phyloP scores from a whole-genome alignment of 2,888 invertebrate genomes.

The Fragum sueziense region DNA sequence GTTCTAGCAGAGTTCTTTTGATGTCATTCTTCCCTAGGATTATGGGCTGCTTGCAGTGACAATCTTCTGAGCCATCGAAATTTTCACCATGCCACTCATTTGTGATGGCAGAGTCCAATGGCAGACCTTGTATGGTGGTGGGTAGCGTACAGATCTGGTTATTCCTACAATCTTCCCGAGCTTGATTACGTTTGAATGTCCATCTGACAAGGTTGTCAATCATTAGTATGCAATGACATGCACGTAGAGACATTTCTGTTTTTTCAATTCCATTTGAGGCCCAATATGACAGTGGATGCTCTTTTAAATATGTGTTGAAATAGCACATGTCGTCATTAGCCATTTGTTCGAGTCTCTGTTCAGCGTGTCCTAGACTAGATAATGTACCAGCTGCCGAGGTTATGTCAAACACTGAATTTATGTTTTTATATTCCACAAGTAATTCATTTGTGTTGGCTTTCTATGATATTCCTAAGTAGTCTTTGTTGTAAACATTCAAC shows the following conservation, averaged over 20 bases:
- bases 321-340: constrained; percentile 39
- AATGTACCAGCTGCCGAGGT: constrained; percentile 31
- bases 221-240: constrained; percentile 39
- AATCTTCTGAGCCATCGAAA: constrained; percentile 34
- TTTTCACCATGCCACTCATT: constrained; percentile 37
- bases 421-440: constrained; percentile 32
- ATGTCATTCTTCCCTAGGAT: constrained; percentile 9
- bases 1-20: constrained; percentile 7
- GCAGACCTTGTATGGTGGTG: constrained; percentile 47
- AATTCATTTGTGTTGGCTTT: constrained; percentile 33
- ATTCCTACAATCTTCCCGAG: constrained; percentile 22
- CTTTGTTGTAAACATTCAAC: constrained; percentile 33
- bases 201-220: constrained; percentile 40
- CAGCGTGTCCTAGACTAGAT: constrained; percentile 23
- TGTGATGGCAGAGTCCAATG: constrained; percentile 33
- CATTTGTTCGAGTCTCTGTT: constrained; percentile 33
- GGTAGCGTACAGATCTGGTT: constrained; percentile 52
- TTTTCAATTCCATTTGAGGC: not conserved
- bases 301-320: constrained; percentile 46
- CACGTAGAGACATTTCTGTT: constrained; percentile 7
- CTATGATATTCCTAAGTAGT: constrained; percentile 41
- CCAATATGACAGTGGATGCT: constrained; percentile 3
- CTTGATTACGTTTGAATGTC: constrained; percentile 20
- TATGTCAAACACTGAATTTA: constrained; percentile 41
- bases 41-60: constrained; percentile 31